Base-by-base conservation (phyloP, 1,140 invertebrate genomes). In the Dufourea novaeangliae region DNA sequence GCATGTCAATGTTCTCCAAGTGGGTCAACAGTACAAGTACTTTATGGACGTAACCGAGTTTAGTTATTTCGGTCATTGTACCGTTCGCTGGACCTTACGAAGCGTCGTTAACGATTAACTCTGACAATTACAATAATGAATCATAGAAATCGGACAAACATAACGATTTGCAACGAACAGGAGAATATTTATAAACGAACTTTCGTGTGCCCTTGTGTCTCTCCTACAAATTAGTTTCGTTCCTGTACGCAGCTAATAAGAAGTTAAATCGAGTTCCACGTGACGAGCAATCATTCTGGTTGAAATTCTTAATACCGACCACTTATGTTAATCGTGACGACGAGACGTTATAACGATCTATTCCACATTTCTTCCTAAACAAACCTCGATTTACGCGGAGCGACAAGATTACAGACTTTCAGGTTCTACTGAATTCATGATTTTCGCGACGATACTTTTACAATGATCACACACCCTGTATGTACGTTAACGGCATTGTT, bases 331-430 rank as follows among this genome's bases (percentile, higher is more conserved):
- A 82, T 79, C 52, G 56, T 29, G 54, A 46, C 71, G 77, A 54
- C 50, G 61, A n/a, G 22, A 27, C n/a, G 14, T 62, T 80, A 69
- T 86, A 86, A 86, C 80, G 83, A 73, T 86, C 73, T 86, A 86
- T 74, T 85, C 73, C 68, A 86, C 69, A 80, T 86, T 74, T 83
- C 64, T 22, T 44, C 32, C 14, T 46, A n/a, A 59, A 61, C 66
- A 50, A 80, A 14, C 27, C 50, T 10, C 27, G 22, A 25, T 25
- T 11, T 25, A 1, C 50, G 22, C 50, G 22, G 22, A 22, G 46
- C 20, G 0, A 22, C 20, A 1, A 1, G n/a, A n/a, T n/a, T n/a
- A n/a, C n/a, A n/a, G n/a, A n/a, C n/a, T n/a, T n/a, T n/a, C n/a
- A n/a, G n/a, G 11, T 17, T 64, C 46, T 3, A 6, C 25, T 5